Base-by-base conservation (phyloP, 2,113 vertebrate genomes). In the Toxostoma redivivum region DNA sequence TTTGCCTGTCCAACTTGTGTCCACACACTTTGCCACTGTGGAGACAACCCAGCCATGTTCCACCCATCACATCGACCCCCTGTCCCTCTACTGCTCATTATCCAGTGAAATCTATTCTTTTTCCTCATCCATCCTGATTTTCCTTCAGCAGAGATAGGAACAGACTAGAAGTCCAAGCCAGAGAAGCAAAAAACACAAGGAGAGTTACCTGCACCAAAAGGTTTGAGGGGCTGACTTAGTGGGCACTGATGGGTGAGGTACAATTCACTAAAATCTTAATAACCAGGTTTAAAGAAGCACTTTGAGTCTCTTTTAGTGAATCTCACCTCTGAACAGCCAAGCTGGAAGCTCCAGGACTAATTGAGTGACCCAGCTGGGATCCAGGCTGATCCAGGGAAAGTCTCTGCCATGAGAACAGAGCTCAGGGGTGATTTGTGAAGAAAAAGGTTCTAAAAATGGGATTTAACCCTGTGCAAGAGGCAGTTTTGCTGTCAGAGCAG, bases 1-100 rank as follows among this genome's bases (percentile, higher is more conserved):
- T 94, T 47, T 97, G 97, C 97, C 92, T 97, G 97, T 96, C 77
- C 31, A 82, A 66, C 33, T 1, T 65, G 88, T 94, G 86, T 81
- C 64, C 94, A 91, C 94, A 95, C 93, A 89, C 93, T 86, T 22
- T 69, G 30, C 82, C 93, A 87, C 93, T 37, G 82, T 95, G 93
- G 92, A 81, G 70, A 77, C 20, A 2, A 79, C 35, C 12, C 3
- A 89, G 35, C 90, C 92, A 88, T 97, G 76, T 91, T 91, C 67
- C 88, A 81, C 92, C 73, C 94, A 95, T 97, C 42, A 7, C 97
- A 96, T 95, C 0, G 40, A 81, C 88, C 61, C 79, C 86, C 31
- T 15, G 60, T 78, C 89, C 83, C 86, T 72, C 37, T 77, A 56
- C 31, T 87, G 5, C 61, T 83, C 96, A 95, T 96, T 51, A 24